Base-by-base conservation (phyloP, 1,140 invertebrate species). In the Hycleus phaleratus region DNA sequence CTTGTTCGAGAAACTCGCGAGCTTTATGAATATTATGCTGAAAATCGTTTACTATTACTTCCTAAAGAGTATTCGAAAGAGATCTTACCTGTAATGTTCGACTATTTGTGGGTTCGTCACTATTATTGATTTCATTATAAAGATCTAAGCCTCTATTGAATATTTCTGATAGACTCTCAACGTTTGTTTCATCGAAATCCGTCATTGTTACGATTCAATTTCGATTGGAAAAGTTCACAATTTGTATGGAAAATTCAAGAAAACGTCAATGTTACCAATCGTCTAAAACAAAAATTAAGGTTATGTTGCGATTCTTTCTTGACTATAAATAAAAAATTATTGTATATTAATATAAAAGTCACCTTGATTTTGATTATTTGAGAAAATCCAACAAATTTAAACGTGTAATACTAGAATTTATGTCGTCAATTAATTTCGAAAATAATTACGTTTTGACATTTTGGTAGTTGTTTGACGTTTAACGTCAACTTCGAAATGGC, bases 1-100 rank as follows among this genome's bases (percentile, higher is more conserved):
- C 78, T 66, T 89, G 78, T 77, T 94, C 91, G 55, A 93, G 83
- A 38, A 83, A 79, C 18, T 76, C 73, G 74, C 93, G 91, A 5
- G 81, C 77, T 62, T 78, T 79, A 71, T 81, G 86, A 0, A 93
- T 77, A 61, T 67, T 62, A 2, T 55, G 54, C 63, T 66, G 25
- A 50, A 54, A 46, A 26, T 9, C 24, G 11, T 44, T 52, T 18
- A 24, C 46, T 8, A 42, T 51, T 61, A 40, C 3, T 39, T 11
- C 26, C 38, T 9, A 26, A 43, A 53, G 32, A 52, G 1, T n/a
- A 40, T 25, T 45, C 12, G 51, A 50, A 46, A 56, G 40, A 46
- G 61, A n/a, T 58, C 39, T 64, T 71, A 85, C 82, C 74, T 85
- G 85, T 60, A 83, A 67, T 70, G 80, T 75, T 0, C 71, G 54